Conservation (phyloP, 2,888 invertebrate species). For the Mythimna pallens region DNA sequence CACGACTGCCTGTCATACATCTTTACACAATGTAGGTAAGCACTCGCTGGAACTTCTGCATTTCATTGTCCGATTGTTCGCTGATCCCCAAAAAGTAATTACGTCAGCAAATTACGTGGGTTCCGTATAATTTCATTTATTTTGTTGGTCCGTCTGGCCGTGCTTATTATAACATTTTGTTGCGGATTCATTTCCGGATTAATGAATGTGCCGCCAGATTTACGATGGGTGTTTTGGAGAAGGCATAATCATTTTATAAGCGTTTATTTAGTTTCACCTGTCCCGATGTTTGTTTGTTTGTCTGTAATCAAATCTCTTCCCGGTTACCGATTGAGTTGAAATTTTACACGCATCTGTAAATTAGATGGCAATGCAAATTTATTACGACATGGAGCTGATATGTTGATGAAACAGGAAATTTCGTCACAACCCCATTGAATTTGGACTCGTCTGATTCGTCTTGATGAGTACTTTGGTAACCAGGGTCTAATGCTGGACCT, state of each 20-base stretch:
- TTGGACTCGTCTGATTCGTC: no score
- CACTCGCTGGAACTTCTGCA: conserved; percentile 21
- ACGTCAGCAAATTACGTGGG: conserved; percentile 57
- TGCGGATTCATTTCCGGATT: conserved; percentile 30
- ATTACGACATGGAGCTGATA: no score
- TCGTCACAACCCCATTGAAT: no score
- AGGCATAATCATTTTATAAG: background rate
- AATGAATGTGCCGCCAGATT: conserved; percentile 10
- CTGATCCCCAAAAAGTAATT: conserved; percentile 62
- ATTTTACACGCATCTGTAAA: no score
- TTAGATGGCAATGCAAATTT: no score
- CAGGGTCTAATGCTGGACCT: no score
- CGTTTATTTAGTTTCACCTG: no score
- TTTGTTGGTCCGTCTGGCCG: conserved; percentile 41
- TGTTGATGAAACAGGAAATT: no score
- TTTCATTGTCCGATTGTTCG: background rate
- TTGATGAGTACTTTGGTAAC: no score
- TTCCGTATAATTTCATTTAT: conserved; percentile 64
- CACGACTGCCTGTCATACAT: background rate
- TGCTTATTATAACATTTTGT: conserved; percentile 57
- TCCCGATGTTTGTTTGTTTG: no score
- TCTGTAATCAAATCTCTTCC: no score
- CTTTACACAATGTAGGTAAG: background rate
- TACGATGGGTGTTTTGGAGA: background rate
- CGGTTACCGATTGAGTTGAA: no score